Percentiles rank a stretch among this genome's conserved stretches.
Evolutionary conservation across 92 coral and sea anemone genomes (phyloP).

Genomic region (Plumapathes pennacea): DNA sequence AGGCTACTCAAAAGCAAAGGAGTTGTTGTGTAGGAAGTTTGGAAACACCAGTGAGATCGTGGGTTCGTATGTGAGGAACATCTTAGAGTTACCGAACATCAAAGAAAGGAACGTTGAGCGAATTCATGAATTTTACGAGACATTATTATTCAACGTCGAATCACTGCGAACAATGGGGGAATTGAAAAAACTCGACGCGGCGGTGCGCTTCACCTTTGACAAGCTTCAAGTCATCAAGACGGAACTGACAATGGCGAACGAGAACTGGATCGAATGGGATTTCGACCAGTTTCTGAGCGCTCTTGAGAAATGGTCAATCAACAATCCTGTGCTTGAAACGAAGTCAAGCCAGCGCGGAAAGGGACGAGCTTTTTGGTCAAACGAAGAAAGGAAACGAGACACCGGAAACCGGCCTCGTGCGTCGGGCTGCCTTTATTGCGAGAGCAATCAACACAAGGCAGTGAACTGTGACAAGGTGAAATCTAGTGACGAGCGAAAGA

Average conservation of each 20-base stretch:
- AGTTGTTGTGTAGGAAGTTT: slow-evolving; percentile 13
- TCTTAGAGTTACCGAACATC: slow-evolving; percentile 52
- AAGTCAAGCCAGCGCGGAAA: slow-evolving; percentile 1
- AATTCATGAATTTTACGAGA: slow-evolving; percentile 62
- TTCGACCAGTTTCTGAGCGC: slow-evolving; percentile 33
- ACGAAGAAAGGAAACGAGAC: too few species aligned
- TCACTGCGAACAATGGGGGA: slow-evolving; percentile 46
- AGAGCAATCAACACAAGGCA: slow-evolving; percentile 31
- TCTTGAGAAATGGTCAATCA: slow-evolving; percentile 46
- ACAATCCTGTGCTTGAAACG: slow-evolving; percentile 31
- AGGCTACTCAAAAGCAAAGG: slow-evolving; percentile 41
- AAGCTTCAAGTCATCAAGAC: slow-evolving; percentile 31
- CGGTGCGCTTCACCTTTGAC: slow-evolving; percentile 39
- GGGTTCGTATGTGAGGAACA: slow-evolving; percentile 39
- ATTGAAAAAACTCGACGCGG: slow-evolving; percentile 26
- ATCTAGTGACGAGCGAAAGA: slow-evolving; percentile 19
- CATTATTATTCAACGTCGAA: slow-evolving; percentile 56
- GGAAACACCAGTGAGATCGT: slow-evolving; percentile 52
- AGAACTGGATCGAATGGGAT: slow-evolving; percentile 54
- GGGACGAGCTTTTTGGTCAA: slow-evolving; percentile 3
- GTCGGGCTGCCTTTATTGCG: slow-evolving; percentile 53
- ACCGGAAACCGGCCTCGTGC: neutral
- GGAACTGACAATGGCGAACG: slow-evolving; percentile 30
- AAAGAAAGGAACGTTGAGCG: slow-evolving; percentile 33
- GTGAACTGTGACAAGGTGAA: slow-evolving; percentile 39